Conservation (phyloP, 2,113 vertebrate genomes). For the Grallaria varia region DNA sequence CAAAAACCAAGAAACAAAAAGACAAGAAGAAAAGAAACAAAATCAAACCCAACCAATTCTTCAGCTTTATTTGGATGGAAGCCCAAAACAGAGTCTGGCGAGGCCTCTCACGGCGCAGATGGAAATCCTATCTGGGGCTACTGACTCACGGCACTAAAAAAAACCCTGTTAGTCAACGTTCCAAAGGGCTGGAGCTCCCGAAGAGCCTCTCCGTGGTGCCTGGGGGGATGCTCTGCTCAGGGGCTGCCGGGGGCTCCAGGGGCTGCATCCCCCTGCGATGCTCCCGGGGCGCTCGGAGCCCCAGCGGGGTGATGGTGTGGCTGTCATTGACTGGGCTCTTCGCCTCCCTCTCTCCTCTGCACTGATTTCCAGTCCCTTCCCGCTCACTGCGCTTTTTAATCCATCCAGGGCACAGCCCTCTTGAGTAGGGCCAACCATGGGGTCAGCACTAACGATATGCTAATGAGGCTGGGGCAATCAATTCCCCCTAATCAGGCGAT, state of each 20-base stretch:
- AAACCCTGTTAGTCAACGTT: conserved; percentile 33
- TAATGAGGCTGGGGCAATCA: conserved; percentile 85
- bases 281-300: fast-evolving
- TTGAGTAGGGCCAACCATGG: conserved; percentile 22
- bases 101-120: conserved; percentile 42
- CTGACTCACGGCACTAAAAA: conserved; percentile 63
- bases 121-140: conserved; percentile 62
- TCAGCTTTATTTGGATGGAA: conserved; percentile 53
- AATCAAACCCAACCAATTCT: background rate
- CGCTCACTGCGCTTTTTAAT: conserved; percentile 71
- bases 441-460: conserved; percentile 83
- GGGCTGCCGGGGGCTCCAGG: background rate
- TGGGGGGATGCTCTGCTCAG: background rate
- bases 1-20: background rate
- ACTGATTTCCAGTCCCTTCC: conserved; percentile 78
- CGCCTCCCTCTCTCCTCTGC: background rate
- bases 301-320: conserved; percentile 53
- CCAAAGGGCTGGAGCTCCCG: background rate
- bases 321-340: conserved; percentile 55
- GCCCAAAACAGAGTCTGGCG: conserved; percentile 62
- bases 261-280: background rate
- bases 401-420: conserved; percentile 70
- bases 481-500: conserved; percentile 86
- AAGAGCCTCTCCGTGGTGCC: background rate
- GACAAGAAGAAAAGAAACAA: background rate